Conservation (phyloP, 2,888 invertebrate genomes). For the Mantis religiosa region DNA sequence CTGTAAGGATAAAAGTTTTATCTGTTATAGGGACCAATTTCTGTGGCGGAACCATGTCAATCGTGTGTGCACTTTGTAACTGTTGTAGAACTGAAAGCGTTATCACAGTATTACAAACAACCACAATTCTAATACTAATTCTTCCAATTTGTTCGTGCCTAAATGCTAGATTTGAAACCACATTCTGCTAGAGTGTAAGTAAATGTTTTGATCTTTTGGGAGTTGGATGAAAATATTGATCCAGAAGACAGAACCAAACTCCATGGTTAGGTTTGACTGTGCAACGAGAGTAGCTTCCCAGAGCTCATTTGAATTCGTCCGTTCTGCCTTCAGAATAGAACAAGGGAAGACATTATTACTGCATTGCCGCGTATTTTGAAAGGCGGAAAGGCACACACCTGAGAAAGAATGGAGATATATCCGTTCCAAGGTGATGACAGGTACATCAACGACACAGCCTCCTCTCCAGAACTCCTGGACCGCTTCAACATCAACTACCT, state of each 20-base stretch:
- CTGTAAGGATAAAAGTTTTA: not conserved
- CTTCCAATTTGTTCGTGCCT: conserved; percentile 16
- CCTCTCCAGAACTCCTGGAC: conserved; percentile 1
- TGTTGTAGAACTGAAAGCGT: not conserved
- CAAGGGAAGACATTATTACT: not conserved
- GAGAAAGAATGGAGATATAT: conserved; percentile 27
- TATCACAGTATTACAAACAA: not conserved
- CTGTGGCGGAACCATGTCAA: not conserved
- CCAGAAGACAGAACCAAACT: not conserved
- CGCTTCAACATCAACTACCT: conserved; percentile 16
- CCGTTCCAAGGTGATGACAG: conserved; percentile 21
- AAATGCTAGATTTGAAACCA: not conserved
- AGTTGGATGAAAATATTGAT: not conserved
- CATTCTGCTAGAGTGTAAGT: not conserved
- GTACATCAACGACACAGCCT: conserved; percentile 14
- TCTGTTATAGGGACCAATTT: conserved; percentile 8
- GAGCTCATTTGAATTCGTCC: not conserved
- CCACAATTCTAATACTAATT: conserved; percentile 14
- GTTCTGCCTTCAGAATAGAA: not conserved
- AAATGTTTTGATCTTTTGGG: not conserved
- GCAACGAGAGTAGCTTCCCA: not conserved
- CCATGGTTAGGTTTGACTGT: not conserved
- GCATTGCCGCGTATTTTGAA: not conserved
- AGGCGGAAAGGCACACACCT: not conserved
- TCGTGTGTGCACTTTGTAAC: not conserved